Evolutionary conservation across 2,113 vertebrate genomes (phyloP), one percentile per base, ranked within the genome.

Genomic region (Hylia prasina): DNA sequence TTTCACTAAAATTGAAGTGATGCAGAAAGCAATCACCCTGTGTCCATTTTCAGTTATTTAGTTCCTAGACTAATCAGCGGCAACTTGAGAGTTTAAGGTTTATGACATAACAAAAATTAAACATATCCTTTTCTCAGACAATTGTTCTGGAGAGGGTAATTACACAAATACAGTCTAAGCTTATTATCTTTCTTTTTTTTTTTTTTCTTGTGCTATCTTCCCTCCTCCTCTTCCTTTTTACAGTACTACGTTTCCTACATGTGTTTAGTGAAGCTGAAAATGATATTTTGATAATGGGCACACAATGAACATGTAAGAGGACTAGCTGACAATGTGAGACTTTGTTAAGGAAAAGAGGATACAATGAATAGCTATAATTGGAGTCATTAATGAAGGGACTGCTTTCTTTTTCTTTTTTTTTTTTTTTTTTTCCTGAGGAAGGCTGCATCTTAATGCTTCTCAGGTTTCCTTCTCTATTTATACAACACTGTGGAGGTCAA

Each of bases 231-330:
- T 95, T 90, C 97, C 94, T 94, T 97, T 94, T 94, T 91, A 97
- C 94, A 97, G 83, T 87, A 93, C 95, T 97, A 97, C 91, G 88
- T 98, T 98, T 98, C 97, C 97, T 98, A 97, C 98, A 98, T 65
- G 93, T 97, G 97, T 97, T 97, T 98, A 98, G 96, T 92, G 97
- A 97, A 98, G 97, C 97, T 88, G 96, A 98, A 98, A 98, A 98
- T 98, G 96, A 97, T 98, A 98, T 98, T 98, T 98, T 97, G 97
- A 97, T 98, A 98, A 98, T 97, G 98, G 97, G 96, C 97, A 95
- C 66, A 96, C 96, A 96, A 95, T 91, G 96, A 98, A 97, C 68
- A 13, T 97, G 98, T 97, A 98, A 97, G 94, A 97, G 96, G 96
- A 71, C 96, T 92, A 89, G 89, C 82, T 97, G 97, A 98, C 98